Evolutionary conservation across 2,888 invertebrate genomes (phyloP).

Genomic region (Agrilus biguttatus): DNA sequence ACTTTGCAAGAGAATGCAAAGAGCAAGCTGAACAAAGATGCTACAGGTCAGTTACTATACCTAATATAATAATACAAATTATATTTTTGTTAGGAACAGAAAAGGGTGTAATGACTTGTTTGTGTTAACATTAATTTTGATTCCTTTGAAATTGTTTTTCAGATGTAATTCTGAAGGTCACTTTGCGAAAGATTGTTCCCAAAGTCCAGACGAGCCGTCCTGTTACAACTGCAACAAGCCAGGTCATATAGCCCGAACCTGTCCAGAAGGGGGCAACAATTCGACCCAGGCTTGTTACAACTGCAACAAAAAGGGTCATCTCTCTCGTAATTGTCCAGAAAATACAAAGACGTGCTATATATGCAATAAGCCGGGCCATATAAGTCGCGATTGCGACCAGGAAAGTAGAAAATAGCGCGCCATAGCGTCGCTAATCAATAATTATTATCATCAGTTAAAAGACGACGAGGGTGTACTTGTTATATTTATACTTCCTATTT

Average conservation of each 20-base stretch:
- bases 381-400: constrained; percentile 73
- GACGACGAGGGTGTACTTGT: too few species aligned
- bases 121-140: too few species aligned
- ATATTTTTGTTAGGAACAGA: too few species aligned
- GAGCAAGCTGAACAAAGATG: constrained; percentile 75
- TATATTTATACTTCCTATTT: too few species aligned
- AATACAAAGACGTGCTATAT: constrained; percentile 80
- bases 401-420: constrained; percentile 8
- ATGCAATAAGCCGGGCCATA: constrained; percentile 83
- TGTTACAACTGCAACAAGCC: constrained; percentile 94
- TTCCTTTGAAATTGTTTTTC: too few species aligned
- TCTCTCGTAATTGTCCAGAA: constrained; percentile 75
- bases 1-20: constrained; percentile 87
- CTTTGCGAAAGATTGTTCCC: constrained; percentile 85
- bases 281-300: constrained; percentile 77
- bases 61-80: too few species aligned
- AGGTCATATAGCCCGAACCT: constrained; percentile 80
- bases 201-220: constrained; percentile 62
- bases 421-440: too few species aligned
- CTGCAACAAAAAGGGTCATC: constrained; percentile 87
- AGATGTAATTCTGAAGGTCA: constrained; percentile 80
- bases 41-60: constrained; percentile 38
- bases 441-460: too few species aligned
- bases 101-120: too few species aligned
- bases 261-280: constrained; percentile 50